phyloP scores from a whole-genome alignment of 2,113 vertebrate genomes.

The Cavia porcellus region DNA sequence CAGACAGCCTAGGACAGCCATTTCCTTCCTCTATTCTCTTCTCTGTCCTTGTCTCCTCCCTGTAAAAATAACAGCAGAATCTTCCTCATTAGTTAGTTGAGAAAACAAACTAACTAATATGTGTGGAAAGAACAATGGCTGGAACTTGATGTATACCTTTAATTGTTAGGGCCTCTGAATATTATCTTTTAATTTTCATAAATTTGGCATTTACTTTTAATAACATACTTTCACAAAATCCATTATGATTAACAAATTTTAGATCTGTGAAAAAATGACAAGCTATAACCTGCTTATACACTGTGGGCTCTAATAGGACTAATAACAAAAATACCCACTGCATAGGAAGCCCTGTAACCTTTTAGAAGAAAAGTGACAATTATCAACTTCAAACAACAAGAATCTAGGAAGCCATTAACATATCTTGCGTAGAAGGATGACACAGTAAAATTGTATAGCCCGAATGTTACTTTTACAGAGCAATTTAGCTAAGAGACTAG shows the following conservation, averaged over 20 bases:
- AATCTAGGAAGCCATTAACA: background rate
- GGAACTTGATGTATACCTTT: background rate
- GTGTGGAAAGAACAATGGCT: background rate
- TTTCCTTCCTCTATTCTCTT: background rate
- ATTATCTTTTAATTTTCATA: background rate
- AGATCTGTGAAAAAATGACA: background rate
- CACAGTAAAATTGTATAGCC: background rate
- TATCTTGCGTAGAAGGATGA: background rate
- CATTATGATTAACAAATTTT: background rate
- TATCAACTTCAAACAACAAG: background rate
- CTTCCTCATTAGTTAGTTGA: background rate
- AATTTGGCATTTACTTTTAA: conserved; percentile 47
- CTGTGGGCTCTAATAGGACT: background rate
- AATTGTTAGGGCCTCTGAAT: background rate
- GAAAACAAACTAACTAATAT: background rate
- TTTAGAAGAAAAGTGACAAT: background rate
- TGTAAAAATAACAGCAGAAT: background rate
- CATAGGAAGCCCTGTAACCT: background rate
- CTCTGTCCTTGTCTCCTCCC: background rate
- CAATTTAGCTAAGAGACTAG: background rate
- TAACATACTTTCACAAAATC: conserved; percentile 41
- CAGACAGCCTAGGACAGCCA: background rate
- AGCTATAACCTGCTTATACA: conserved; percentile 14
- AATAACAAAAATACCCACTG: background rate
- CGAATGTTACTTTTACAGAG: background rate